These are phyloP conservation scores for Oegoconia quadripuncta DNA, from an alignment of 2,888 invertebrate genomes.

Conservation along the genomic window DNA sequence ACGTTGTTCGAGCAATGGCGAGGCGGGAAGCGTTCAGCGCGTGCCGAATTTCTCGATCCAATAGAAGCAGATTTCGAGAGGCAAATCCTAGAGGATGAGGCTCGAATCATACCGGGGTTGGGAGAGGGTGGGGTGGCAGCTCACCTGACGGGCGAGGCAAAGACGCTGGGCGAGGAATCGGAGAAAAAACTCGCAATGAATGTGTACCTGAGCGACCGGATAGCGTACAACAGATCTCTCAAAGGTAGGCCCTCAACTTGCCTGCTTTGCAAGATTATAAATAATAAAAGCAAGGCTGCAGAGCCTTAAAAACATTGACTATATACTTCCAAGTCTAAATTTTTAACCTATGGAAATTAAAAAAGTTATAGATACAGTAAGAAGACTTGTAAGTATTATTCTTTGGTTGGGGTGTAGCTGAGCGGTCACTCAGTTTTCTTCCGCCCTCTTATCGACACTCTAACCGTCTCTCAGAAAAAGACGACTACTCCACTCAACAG, in stretches of 20 bases:
- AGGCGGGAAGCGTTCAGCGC: slow-evolving; percentile 51
- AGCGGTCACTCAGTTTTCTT: too few relatives aligned
- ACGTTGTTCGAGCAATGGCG: slow-evolving; percentile 65
- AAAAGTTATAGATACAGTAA: too few relatives aligned
- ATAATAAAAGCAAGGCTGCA: too few relatives aligned
- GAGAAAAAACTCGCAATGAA: slow-evolving; percentile 93
- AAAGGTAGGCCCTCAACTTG: slow-evolving; percentile 75
- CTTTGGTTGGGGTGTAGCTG: too few relatives aligned
- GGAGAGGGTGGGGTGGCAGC: slow-evolving; percentile 86
- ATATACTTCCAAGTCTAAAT: too few relatives aligned
- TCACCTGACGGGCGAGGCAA: slow-evolving; percentile 82
- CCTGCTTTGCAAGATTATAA: too few relatives aligned
- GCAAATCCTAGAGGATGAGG: slow-evolving; percentile 81
- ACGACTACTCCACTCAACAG: too few relatives aligned
- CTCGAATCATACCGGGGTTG: slow-evolving; percentile 82
- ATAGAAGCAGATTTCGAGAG: slow-evolving; percentile 57
- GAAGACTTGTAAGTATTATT: too few relatives aligned
- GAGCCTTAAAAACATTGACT: too few relatives aligned
- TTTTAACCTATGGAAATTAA: too few relatives aligned
- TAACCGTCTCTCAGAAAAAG: too few relatives aligned
- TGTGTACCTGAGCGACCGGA: slow-evolving; percentile 91
- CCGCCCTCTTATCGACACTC: too few relatives aligned
- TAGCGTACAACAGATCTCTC: slow-evolving; percentile 90
- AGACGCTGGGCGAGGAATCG: slow-evolving; percentile 82
- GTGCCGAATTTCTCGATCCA: slow-evolving; percentile 37